Evolutionary conservation across 2,797 vertebrate species (phyloP), one percentile per base, ranked within the genome.

Genomic region (Botia almorhae): DNA sequence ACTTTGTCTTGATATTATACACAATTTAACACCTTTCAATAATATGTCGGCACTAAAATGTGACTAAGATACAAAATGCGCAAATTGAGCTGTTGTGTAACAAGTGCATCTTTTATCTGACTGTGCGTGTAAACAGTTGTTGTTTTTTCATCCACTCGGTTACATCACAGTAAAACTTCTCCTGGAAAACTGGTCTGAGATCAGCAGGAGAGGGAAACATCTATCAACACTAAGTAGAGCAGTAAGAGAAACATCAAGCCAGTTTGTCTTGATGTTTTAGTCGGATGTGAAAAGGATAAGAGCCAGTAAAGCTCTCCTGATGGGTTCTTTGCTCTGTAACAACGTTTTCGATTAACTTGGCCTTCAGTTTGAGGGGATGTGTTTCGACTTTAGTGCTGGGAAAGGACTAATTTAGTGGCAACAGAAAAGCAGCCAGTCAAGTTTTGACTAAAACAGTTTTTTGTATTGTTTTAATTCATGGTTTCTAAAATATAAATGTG

Each of bases 261-360:
- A 78, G 71, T 78, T 78, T 63, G 77, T 71, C 69, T 79, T 79
- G 69, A 69, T 79, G 77, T 79, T 71, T 79, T 67, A 80, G 78
- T 73, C 56, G 78, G 70, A 80, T 80, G 78, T 48, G 78, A 80
- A 73, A 58, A 33, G 69, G 69, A 72, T 72, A 80, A 80, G 69
- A 78, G 76, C 68, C 29, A 64, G 77, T 79, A 79, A 79, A 65
- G 69, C 70, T 29, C 53, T 81, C 75, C 82, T 78, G 53, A 70
- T 69, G 58, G 64, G 55, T 69, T 84, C 71, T 78, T 80, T 83
- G 60, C 74, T 51, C 67, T 39, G 39, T 75, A 79, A 56, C 33
- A 79, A 56, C 33, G 67, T 61, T 67, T 80, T 80, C 78, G 73
- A 56, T 73, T 56, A 43, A 46, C 48, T 64, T 72, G 69, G 69